Conservation (phyloP, 2,113 vertebrate genomes). For the Saccopteryx leptura region DNA sequence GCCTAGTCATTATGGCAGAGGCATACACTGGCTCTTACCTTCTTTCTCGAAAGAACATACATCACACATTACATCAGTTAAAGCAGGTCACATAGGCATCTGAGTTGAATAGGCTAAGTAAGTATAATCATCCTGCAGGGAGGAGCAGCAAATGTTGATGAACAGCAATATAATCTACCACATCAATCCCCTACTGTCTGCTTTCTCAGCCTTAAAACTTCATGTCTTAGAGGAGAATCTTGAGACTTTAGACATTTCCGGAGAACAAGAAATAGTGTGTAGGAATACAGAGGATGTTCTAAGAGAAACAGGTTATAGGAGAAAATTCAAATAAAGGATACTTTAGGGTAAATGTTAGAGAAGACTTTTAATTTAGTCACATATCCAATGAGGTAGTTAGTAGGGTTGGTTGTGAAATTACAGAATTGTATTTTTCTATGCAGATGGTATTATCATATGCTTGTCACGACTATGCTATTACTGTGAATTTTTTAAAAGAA, state of each 20-base stretch:
- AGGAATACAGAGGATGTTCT: conserved; percentile 28
- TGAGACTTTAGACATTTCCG: background rate
- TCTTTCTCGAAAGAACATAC: background rate
- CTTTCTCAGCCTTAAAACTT: background rate
- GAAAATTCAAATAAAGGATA: conserved; percentile 39
- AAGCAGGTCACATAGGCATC: background rate
- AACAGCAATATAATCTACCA: background rate
- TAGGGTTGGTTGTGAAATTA: conserved; percentile 62
- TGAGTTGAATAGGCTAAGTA: background rate
- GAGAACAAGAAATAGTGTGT: background rate
- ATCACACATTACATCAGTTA: background rate
- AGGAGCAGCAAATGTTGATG: background rate
- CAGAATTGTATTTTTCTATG: conserved; percentile 78
- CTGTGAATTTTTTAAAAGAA: conserved; percentile 78
- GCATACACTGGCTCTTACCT: background rate
- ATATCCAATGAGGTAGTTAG: background rate
- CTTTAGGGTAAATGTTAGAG: background rate
- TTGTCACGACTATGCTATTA: conserved; percentile 82
- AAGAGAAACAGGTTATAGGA: background rate
- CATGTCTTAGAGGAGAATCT: conserved; percentile 3
- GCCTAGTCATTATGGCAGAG: background rate
- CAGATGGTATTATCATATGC: conserved; percentile 76
- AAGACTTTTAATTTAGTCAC: conserved; percentile 55
- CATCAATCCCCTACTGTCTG: background rate
- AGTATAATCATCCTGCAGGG: background rate